These are phyloP conservation scores for Temnopleurus reevesii DNA, from an alignment of 53 echinoderm and acorn worm genomes.

Conservation along the genomic window DNA sequence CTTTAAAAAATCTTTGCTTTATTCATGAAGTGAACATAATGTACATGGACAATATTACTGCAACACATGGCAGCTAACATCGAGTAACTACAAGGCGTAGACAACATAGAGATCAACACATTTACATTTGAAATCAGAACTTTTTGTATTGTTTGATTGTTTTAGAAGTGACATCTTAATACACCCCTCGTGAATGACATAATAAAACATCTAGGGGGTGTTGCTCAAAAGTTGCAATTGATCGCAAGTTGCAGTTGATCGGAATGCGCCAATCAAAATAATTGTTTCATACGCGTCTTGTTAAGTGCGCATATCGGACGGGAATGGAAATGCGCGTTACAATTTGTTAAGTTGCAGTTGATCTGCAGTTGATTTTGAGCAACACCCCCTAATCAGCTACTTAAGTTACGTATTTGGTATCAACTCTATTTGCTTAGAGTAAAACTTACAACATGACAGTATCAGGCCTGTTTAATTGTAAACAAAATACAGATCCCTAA, in stretches of 20 bases:
- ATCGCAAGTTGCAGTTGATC: neutral
- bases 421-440: too few species aligned
- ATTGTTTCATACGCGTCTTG: too few species aligned
- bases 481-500: too few species aligned
- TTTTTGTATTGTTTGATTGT: neutral
- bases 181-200: neutral
- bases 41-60: neutral
- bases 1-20: neutral
- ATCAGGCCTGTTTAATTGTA: too few species aligned
- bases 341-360: too few species aligned
- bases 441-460: too few species aligned
- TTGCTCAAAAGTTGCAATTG: neutral
- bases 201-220: neutral
- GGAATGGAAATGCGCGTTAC: neutral
- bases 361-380: too few species aligned
- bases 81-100: neutral
- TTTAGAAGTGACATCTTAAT: neutral
- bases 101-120: neutral
- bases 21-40: constrained; percentile 11
- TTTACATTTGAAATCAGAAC: neutral
- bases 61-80: neutral
- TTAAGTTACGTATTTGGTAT: too few species aligned
- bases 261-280: neutral
- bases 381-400: too few species aligned
- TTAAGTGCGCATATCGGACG: too few species aligned